phyloP scores from a whole-genome alignment of 2,113 vertebrate species.

The Nestor notabilis region DNA sequence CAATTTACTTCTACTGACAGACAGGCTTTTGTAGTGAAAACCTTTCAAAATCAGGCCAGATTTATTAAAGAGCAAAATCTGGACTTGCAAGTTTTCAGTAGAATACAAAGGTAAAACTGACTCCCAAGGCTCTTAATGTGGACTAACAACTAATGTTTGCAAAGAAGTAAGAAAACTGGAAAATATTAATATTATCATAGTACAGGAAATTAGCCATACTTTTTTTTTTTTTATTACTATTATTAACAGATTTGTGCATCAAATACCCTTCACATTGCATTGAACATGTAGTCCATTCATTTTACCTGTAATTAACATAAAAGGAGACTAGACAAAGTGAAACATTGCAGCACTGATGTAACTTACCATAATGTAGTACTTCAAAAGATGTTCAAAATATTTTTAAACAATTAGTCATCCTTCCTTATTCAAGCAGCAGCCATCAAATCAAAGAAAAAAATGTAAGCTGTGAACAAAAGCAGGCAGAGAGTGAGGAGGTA shows the following conservation, averaged over 20 bases:
- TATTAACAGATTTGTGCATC: not conserved
- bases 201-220: not conserved
- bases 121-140: not conserved
- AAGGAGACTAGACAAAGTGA: not conserved
- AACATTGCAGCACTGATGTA: not conserved
- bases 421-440: conserved; percentile 1
- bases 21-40: not conserved
- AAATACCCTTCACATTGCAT: not conserved
- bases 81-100: not conserved
- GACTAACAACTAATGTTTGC: not conserved
- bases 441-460: not conserved
- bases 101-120: not conserved
- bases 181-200: not conserved
- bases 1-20: not conserved
- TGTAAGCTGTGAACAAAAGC: not conserved
- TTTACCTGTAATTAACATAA: not conserved
- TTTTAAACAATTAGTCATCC: conserved; percentile 26
- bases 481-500: not conserved
- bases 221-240: not conserved
- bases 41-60: not conserved
- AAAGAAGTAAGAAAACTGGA: not conserved
- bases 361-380: not conserved
- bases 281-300: not conserved
- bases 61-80: not conserved
- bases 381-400: conserved; percentile 11